Base-by-base conservation (phyloP, 2,113 vertebrate species). In the Gymnocephalus cernua region DNA sequence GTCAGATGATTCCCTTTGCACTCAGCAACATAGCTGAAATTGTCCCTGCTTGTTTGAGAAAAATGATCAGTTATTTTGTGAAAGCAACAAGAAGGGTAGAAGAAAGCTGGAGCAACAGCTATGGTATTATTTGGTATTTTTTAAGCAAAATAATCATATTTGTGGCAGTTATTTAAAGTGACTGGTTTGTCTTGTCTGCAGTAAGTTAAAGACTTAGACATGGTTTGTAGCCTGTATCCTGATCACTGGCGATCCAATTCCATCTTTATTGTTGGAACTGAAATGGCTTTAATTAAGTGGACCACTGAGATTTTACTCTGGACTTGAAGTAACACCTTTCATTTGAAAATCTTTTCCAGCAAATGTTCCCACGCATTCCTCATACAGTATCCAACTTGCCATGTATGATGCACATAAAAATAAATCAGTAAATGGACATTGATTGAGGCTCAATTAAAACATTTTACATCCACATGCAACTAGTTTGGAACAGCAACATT, bases 321-420 rank as follows among this genome's bases (percentile, higher is more conserved):
- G 27, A 51, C 3, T 64, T 58, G 2, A 76, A 72, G 12, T 21
- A 45, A 6, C 48, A 69, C 21, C 14, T 77, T 77, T 82, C 50
- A 77, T 57, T 62, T 51, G 27, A 47, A 48, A 45, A 35, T 72
- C 44, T 65, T 84, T 79, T 71, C 54, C 25, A 54, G 57, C 12
- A 74, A 85, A 47, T 62, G 32, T 77, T 85, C 59, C 68, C 68
- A 80, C 53, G 71, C 64, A 74, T 65, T 83, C 64, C 45, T 66
- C 25, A 59, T 35, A 4, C 23, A 25, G 2, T 48, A 62, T 69
- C 45, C 53, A 47, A 61, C 51, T 71, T 61, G 41, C 45, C 13
- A 32, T 6, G 11, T 67, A 1, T 38, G 44, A 79, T 71, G 54
- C 74, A 57, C 56, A 35, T n/a, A 27, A 54, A 25, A 56, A 15